A percentile compares a stretch with the other conserved stretches of the same genome.
Conservation (phyloP, 2,797 vertebrate genomes). For the Notamacropus eugenii region DNA sequence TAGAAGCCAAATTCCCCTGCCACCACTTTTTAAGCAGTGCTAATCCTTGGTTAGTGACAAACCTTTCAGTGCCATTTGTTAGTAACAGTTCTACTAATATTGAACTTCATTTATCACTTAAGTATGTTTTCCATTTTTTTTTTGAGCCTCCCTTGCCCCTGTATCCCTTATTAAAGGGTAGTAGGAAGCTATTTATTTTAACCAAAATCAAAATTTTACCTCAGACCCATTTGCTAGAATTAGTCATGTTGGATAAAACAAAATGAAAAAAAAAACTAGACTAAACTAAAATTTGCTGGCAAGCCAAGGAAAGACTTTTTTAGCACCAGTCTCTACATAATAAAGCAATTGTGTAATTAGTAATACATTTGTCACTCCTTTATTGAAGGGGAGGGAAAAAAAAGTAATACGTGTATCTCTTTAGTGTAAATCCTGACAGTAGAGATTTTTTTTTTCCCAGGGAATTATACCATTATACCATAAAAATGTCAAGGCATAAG, state of each 20-base stretch:
- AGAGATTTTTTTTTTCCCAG: conserved; percentile 81
- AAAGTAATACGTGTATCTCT: conserved; percentile 81
- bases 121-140: not conserved
- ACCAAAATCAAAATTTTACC: conserved; percentile 67
- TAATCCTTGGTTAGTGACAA: not conserved
- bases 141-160: not conserved
- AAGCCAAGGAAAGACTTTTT: conserved; percentile 77
- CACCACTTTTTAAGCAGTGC: not conserved
- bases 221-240: conserved; percentile 57
- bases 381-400: conserved; percentile 53
- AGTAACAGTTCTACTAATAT: not conserved
- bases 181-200: not conserved
- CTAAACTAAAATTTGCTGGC: conserved; percentile 68
- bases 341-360: conserved; percentile 87
- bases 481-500: conserved; percentile 89
- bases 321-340: conserved; percentile 82
- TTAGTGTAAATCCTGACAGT: conserved; percentile 87
- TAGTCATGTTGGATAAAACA: conserved; percentile 69
- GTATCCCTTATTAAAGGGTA: not conserved
- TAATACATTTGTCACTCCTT: conserved; percentile 86
- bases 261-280: too few species aligned
- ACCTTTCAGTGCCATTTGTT: not conserved
- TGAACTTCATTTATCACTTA: not conserved
- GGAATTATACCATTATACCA: conserved; percentile 89
- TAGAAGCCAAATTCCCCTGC: not conserved